Percentiles rank a stretch among this genome's conserved stretches.
These are phyloP conservation scores for Pagrus major DNA, from an alignment of 2,113 vertebrate species.

Conservation along the genomic window DNA sequence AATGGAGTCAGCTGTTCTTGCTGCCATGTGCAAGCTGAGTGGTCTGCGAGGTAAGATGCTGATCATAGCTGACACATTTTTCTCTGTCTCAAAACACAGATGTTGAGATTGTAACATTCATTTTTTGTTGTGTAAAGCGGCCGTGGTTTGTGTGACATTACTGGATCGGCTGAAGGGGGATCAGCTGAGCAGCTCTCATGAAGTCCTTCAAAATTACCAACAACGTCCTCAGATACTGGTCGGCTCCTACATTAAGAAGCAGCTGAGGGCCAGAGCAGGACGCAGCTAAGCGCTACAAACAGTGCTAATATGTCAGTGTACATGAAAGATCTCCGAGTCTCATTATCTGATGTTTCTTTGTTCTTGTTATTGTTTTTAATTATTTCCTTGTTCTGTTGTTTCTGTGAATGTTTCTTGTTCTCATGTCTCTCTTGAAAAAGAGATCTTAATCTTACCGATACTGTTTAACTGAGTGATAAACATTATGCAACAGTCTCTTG, in stretches of 20 bases:
- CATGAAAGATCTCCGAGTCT: background rate
- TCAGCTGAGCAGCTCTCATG: conserved; percentile 89
- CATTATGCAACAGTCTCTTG: background rate
- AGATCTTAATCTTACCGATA: too few species aligned
- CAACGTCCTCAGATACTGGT: conserved; percentile 90
- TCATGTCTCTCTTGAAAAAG: too few species aligned
- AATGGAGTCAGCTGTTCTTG: conserved; percentile 95
- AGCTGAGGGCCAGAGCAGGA: conserved; percentile 66
- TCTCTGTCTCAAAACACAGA: background rate
- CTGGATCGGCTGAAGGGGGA: conserved; percentile 92
- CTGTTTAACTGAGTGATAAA: background rate
- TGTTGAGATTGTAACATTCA: background rate
- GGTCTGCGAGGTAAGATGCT: conserved; percentile 89
- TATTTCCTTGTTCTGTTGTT: too few species aligned
- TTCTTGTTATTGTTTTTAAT: conserved; percentile 3
- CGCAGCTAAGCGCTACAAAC: conserved; percentile 19
- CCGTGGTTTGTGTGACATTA: conserved; percentile 94
- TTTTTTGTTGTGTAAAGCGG: conserved; percentile 80
- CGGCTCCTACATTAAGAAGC: conserved; percentile 91
- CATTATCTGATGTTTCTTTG: background rate
- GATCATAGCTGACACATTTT: background rate
- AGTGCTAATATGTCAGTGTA: too few species aligned
- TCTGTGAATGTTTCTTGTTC: too few species aligned
- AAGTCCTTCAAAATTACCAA: conserved; percentile 88
- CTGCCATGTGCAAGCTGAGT: conserved; percentile 92